phyloP scores from a whole-genome alignment of 1,140 invertebrate species.

The Drosophila trapezifrons region DNA sequence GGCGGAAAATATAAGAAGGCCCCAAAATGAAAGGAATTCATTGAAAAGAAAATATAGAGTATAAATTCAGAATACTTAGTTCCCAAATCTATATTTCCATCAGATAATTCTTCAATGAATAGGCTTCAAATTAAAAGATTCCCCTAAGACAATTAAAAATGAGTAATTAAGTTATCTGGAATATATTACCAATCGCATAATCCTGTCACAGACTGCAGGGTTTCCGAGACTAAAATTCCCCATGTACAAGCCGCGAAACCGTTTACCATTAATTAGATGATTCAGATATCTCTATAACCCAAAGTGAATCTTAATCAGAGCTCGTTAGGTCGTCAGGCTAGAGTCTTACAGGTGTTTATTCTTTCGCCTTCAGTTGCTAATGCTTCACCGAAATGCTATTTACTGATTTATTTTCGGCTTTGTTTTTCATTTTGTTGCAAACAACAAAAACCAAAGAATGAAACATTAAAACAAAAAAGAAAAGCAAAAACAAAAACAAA shows the following conservation, averaged over 20 bases:
- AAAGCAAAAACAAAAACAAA: slow-evolving; percentile 30
- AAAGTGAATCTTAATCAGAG: slow-evolving; percentile 20
- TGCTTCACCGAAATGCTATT: slow-evolving; percentile 56
- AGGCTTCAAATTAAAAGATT: background rate
- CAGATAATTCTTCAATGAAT: background rate
- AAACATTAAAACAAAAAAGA: slow-evolving; percentile 47
- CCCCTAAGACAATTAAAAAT: slow-evolving; percentile 1
- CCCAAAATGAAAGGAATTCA: background rate
- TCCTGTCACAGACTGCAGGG: slow-evolving; percentile 18
- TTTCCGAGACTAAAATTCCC: slow-evolving; percentile 12
- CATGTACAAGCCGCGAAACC: slow-evolving; percentile 2
- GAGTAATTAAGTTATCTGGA: slow-evolving; percentile 5
- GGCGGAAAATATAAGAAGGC: background rate
- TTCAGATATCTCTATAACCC: slow-evolving; percentile 4
- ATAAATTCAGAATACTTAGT: background rate
- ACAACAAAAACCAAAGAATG: slow-evolving; percentile 42
- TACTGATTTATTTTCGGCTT: slow-evolving; percentile 53
- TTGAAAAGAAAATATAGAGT: too few relatives aligned
- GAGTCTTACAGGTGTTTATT: slow-evolving; percentile 32
- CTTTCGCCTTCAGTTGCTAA: slow-evolving; percentile 32
- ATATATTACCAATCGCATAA: slow-evolving; percentile 13
- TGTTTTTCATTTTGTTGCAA: slow-evolving; percentile 63
- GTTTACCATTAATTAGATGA: slow-evolving; percentile 17
- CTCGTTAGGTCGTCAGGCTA: background rate
- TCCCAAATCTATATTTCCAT: background rate